Evolutionary conservation across 2,888 invertebrate species (phyloP).

Genomic region (Dromius quadrimaculatus): DNA sequence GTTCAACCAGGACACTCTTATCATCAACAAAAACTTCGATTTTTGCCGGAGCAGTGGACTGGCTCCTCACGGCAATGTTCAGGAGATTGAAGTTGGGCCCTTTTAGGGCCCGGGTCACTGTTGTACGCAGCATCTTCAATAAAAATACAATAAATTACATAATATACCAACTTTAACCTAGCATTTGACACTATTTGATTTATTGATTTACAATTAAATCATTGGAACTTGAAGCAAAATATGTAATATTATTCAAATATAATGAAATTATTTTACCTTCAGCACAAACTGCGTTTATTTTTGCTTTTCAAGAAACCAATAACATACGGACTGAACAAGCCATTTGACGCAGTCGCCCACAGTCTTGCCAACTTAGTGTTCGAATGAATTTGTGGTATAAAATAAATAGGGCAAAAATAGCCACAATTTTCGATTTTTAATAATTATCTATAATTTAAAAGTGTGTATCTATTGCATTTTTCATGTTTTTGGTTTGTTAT

Average conservation of each 20-base stretch:
- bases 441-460: no score
- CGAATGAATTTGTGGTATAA: no score
- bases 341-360: constrained; percentile 27
- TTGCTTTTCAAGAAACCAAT: constrained; percentile 40
- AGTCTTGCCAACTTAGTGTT: not conserved
- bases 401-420: no score
- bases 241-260: not conserved
- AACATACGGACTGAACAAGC: constrained; percentile 45
- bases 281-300: constrained; percentile 40
- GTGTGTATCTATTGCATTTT: no score
- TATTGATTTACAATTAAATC: not conserved
- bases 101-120: constrained; percentile 76
- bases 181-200: constrained; percentile 4
- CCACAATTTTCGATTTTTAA: no score
- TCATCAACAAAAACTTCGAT: constrained; percentile 98
- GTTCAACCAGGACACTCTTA: constrained; percentile 91
- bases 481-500: no score
- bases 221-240: not conserved
- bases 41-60: constrained; percentile 69
- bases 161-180: constrained; percentile 38
- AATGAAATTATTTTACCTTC: constrained; percentile 26
- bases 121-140: constrained; percentile 80
- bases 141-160: constrained; percentile 47
- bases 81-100: constrained; percentile 62
- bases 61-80: constrained; percentile 5